Base-by-base conservation (phyloP, 2,113 vertebrate species). In the Myxocyprinus asiaticus region DNA sequence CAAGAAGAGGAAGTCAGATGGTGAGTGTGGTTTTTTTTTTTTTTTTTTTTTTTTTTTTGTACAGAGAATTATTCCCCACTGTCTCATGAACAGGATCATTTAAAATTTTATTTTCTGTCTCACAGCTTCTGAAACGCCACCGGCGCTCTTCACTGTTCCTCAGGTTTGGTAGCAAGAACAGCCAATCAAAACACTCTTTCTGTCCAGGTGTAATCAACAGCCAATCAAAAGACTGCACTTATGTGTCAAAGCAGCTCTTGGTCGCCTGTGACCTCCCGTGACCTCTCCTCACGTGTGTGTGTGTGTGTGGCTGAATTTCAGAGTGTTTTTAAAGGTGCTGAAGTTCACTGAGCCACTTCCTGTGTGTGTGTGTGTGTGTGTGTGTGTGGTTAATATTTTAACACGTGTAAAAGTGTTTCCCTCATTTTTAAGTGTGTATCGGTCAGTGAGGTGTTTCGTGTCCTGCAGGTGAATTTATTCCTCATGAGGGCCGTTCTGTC, bases 1-100 rank as follows among this genome's bases (percentile, higher is more conserved):
- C 80, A 96, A 95, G 87, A 95, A 93, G 82, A 92, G 93, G 69
- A 94, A 95, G 88, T 86, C 90, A 61, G 93, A 94, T 87, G 96
- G 96, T 96, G 81, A 7, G 81, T 44, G 33, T n/a, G n/a, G n/a
- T n/a, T n/a, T n/a, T n/a, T n/a, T n/a, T n/a, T n/a, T n/a, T n/a
- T n/a, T n/a, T n/a, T n/a, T n/a, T n/a, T n/a, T n/a, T n/a, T n/a
- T n/a, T n/a, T 2, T 15, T 6, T n/a, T 2, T 33, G 22, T n/a
- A 58, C 14, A 58, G 6, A 15, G 14, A 15, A 58, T 58, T 14
- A 58, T 3, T 0, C 6, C 2, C 6, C 2, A 11, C 6, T 7
- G 55, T 15, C 14, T 15, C 5, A n/a, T 15, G n/a, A 5, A 8
- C 55, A n/a, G 3, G 22, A 56, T 5, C 0, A 2, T 42, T 65